Evolutionary conservation across 2,888 invertebrate species (phyloP).

Genomic region (Eupithecia exiguata): DNA sequence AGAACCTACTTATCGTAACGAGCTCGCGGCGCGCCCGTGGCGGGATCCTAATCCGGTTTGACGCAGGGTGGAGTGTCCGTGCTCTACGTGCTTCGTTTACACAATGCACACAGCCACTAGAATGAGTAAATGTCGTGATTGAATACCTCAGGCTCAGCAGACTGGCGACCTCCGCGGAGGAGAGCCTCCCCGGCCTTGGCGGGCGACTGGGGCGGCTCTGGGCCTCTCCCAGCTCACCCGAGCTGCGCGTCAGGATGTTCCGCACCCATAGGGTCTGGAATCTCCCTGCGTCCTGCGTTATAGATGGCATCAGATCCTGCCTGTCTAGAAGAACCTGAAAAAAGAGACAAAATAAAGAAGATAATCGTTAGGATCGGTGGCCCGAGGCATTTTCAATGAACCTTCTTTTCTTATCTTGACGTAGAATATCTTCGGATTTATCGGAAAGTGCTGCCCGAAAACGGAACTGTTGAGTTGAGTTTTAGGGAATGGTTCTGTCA

Average conservation of each 20-base stretch:
- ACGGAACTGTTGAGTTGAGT: too few species aligned
- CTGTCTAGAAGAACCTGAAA: slow-evolving; percentile 51
- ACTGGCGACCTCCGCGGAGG: slow-evolving; percentile 35
- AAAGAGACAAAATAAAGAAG: background rate
- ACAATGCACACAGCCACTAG: background rate
- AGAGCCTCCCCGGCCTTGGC: background rate
- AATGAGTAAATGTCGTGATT: background rate
- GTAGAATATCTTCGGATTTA: too few species aligned
- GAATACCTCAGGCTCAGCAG: slow-evolving; percentile 37
- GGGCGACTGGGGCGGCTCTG: background rate
- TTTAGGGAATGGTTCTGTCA: too few species aligned
- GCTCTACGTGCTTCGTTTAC: background rate
- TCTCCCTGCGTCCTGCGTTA: slow-evolving; percentile 53
- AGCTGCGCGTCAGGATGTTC: slow-evolving; percentile 62
- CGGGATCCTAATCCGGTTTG: background rate
- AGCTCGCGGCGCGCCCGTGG: background rate
- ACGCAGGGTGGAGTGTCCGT: background rate
- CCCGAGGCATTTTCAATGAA: background rate
- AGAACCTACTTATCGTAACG: background rate
- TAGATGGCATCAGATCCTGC: slow-evolving; percentile 55
- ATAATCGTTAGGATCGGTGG: background rate
- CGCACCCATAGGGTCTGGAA: slow-evolving; percentile 63
- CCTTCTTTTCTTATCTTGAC: too few species aligned
- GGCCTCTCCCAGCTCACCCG: slow-evolving; percentile 49
- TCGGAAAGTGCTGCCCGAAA: too few species aligned